Evolutionary conservation across 2,113 vertebrate genomes (phyloP), one percentile per base, ranked within the genome.

Genomic region (Macquaria australasica): DNA sequence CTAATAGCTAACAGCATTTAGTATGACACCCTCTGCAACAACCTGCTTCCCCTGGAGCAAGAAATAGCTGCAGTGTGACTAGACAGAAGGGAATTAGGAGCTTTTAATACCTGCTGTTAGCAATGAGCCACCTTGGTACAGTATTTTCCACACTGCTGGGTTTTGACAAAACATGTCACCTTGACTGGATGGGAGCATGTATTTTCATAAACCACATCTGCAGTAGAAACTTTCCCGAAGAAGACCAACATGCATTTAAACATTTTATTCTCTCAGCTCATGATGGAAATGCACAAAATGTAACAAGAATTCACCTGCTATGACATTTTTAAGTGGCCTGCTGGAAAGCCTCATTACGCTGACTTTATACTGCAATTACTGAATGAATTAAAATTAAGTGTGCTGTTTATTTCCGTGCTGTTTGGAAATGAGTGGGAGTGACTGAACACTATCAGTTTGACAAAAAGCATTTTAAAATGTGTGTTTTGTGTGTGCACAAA

Each of bases 71-170:
- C 14, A 48, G 37, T 48, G 34, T 58, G 55, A 77, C 21, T 20
- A 53, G 58, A 80, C 45, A 18, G 59, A 63, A 39, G 45, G 73
- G 63, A 50, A 73, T 78, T 56, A 59, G n/a, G 64, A 70, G 43
- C 63, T 69, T 75, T 79, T 82, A 85, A 85, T 82, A 82, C 82
- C 82, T 59, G 60, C 77, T 81, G 81, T 73, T 73, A 84, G 71
- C 69, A 71, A 39, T 34, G 28, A 85, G 55, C 37, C 75, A 45
- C 59, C 43, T 62, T 16, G 4, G 39, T 8, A 21, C n/a, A 55
- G 4, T 58, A 21, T 48, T 64, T 74, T 31, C 56, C 56, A 71
- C 50, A 48, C 59, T 51, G 51, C 6, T 77, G 81, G 8, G 6
- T 50, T 59, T 64, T 63, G 25, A 77, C 25, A 20, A 56, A 55